Conservation (phyloP, 2,888 invertebrate genomes). For the Ectobius pallidus region DNA sequence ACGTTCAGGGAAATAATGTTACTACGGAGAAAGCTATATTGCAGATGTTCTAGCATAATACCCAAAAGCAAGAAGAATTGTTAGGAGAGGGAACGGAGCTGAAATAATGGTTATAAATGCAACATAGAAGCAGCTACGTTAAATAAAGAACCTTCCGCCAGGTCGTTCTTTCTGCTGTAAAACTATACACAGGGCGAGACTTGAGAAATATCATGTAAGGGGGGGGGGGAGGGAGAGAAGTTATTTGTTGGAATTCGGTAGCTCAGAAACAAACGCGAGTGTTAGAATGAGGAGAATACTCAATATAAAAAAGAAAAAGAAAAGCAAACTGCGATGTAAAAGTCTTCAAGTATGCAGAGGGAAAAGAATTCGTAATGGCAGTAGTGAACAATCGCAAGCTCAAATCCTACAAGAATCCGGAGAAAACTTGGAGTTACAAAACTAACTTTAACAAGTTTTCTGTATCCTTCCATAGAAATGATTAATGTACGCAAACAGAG, state of each 20-base stretch:
- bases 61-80: conserved; percentile 28
- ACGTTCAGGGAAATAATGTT: conserved; percentile 12
- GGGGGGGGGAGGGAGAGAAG: neutral
- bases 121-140: conserved; percentile 15
- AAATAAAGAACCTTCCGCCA: conserved; percentile 2
- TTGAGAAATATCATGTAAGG: conserved; percentile 20
- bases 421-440: too few species aligned
- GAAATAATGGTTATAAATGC: conserved; percentile 29
- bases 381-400: neutral
- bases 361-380: conserved; percentile 8
- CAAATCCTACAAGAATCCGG: neutral
- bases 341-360: conserved; percentile 15
- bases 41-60: conserved; percentile 26
- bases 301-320: conserved; percentile 12
- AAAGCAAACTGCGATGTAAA: neutral
- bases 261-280: conserved; percentile 6
- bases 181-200: neutral
- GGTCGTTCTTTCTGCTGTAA: conserved; percentile 10
- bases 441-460: neutral
- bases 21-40: conserved; percentile 12
- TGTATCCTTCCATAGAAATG: neutral
- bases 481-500: neutral
- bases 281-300: conserved; percentile 7
- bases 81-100: neutral
- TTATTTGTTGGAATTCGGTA: conserved; percentile 31